These are phyloP conservation scores for Agrochola lychnidis DNA, from an alignment of 2,888 invertebrate genomes.

Conservation along the genomic window DNA sequence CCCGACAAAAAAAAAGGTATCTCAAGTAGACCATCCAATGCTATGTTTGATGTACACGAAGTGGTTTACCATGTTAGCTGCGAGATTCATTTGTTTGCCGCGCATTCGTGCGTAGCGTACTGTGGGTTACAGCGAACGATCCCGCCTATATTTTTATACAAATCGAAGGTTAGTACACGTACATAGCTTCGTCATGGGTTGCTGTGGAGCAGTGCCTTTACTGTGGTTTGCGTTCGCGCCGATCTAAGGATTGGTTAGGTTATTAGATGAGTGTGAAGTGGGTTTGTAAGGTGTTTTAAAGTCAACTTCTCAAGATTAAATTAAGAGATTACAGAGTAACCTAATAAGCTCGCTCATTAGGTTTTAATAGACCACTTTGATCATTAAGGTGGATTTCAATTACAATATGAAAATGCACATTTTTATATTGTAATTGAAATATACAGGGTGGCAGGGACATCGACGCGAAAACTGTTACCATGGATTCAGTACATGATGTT, in stretches of 20 bases:
- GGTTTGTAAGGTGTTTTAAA: constrained; percentile 22
- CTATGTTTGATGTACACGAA: not conserved
- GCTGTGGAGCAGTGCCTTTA: not conserved
- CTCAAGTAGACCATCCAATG: not conserved
- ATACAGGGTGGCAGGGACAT: too few relatives aligned
- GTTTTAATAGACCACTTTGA: not conserved
- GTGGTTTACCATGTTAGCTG: not conserved
- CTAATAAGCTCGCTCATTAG: not conserved
- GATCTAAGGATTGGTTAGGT: constrained; percentile 13
- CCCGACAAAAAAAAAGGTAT: too few relatives aligned
- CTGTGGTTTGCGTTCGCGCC: constrained; percentile 2
- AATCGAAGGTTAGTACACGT: too few relatives aligned
- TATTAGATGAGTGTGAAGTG: constrained; percentile 38
- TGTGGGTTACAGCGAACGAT: not conserved
- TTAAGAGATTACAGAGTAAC: constrained; percentile 13
- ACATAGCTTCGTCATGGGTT: not conserved
- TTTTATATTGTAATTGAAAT: too few relatives aligned
- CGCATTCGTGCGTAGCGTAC: not conserved
- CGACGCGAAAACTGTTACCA: too few relatives aligned
- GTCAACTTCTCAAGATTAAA: constrained; percentile 16
- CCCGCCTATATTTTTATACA: not conserved
- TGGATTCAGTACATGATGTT: too few relatives aligned
- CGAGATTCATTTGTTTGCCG: not conserved
- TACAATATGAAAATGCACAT: not conserved
- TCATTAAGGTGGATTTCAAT: not conserved